phyloP scores from a whole-genome alignment of 2,797 vertebrate genomes.

The Hoplostethus mediterraneus region DNA sequence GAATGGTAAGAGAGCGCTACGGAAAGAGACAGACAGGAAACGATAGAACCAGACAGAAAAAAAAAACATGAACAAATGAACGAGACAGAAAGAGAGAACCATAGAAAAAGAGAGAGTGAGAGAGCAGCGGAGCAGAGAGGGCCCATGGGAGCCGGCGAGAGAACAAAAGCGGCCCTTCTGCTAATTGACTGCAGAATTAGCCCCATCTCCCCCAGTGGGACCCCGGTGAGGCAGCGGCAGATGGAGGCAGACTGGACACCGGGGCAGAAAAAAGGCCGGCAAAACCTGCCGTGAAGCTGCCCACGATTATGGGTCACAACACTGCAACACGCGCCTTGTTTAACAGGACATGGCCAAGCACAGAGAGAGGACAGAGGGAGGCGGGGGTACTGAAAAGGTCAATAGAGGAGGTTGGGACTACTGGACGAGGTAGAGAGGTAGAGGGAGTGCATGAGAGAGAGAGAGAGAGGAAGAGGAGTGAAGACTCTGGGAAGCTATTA shows the following conservation, averaged over 20 bases:
- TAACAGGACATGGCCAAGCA: constrained; percentile 88
- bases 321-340: constrained; percentile 87
- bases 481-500: background rate
- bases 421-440: constrained; percentile 31
- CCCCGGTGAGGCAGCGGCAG: constrained; percentile 89
- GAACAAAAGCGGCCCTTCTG: constrained; percentile 98
- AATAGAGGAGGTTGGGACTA: constrained; percentile 33
- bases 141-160: constrained; percentile 87
- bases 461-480: background rate
- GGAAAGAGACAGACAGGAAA: constrained; percentile 51
- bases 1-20: constrained; percentile 17
- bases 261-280: constrained; percentile 85
- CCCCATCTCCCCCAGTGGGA: constrained; percentile 90
- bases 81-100: constrained; percentile 73
- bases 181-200: constrained; percentile 99
- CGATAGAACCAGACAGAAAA: constrained; percentile 50
- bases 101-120: constrained; percentile 61
- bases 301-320: constrained; percentile 92
- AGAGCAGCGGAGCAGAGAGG: constrained; percentile 86
- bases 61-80: constrained; percentile 69
- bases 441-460: background rate
- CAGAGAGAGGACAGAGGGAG: constrained; percentile 75
- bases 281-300: constrained; percentile 93
- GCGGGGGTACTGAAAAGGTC: constrained; percentile 67
- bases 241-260: constrained; percentile 92